A percentile compares a stretch with the other conserved stretches of the same genome.
These are phyloP conservation scores for Hypselothyrea guttata DNA, from an alignment of 2,888 invertebrate genomes.

Conservation along the genomic window DNA sequence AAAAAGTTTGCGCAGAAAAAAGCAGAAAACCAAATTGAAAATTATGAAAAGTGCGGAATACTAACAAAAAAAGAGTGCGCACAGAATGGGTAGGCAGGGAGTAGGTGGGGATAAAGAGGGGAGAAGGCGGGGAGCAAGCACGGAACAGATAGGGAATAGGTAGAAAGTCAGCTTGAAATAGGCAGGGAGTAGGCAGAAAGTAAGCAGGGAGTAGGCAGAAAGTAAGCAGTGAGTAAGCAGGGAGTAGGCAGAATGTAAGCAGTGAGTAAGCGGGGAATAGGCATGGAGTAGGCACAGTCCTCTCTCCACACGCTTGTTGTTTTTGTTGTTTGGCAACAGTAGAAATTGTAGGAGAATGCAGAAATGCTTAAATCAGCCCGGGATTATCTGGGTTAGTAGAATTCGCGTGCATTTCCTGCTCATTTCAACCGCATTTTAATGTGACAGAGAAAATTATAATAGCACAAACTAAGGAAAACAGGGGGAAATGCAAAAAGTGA, in stretches of 20 bases:
- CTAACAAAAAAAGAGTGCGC: conserved; percentile 23
- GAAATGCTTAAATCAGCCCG: conserved; percentile 62
- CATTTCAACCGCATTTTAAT: conserved; percentile 68
- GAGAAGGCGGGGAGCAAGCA: too few relatives aligned
- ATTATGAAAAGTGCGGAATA: conserved; percentile 56
- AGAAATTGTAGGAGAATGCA: conserved; percentile 41
- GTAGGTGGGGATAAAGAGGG: too few relatives aligned
- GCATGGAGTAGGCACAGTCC: conserved; percentile 15
- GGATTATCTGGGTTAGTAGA: conserved; percentile 73
- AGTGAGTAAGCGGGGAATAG: conserved; percentile 6
- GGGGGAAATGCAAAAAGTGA: conserved; percentile 31
- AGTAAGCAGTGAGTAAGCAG: conserved; percentile 5
- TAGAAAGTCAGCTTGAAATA: too few relatives aligned
- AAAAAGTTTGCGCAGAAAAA: conserved; percentile 17
- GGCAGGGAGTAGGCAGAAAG: conserved; percentile 1
- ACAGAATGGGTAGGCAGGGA: conserved; percentile 4
- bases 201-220: conserved; percentile 3
- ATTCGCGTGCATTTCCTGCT: conserved; percentile 75
- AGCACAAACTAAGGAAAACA: conserved; percentile 39
- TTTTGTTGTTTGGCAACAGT: conserved; percentile 25
- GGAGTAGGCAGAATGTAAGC: too few relatives aligned
- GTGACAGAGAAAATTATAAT: conserved; percentile 68
- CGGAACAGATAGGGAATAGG: too few relatives aligned
- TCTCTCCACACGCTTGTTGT: not conserved
- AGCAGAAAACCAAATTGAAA: conserved; percentile 60